Conservation (phyloP, 2,888 invertebrate genomes). For the Diachrysia chrysitis region DNA sequence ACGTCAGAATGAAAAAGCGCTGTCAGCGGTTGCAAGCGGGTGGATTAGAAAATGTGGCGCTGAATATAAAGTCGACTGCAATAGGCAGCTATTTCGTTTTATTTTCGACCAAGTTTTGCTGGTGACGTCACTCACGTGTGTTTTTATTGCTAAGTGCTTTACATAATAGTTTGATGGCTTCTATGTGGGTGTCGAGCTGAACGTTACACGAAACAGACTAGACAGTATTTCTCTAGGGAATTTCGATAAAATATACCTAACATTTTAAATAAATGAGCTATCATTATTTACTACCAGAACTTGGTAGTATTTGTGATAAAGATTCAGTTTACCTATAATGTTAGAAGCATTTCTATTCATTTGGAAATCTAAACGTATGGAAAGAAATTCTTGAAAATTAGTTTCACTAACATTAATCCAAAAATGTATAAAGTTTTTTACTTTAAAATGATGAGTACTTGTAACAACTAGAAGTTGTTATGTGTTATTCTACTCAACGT, state of each 20-base stretch:
- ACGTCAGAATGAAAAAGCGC: slow-evolving; percentile 55
- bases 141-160: slow-evolving; percentile 51
- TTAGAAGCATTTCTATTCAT: not conserved
- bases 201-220: slow-evolving; percentile 20
- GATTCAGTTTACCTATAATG: not conserved
- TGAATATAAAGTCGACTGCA: slow-evolving; percentile 50
- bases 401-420: not conserved
- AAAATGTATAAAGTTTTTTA: not conserved
- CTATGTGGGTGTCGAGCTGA: slow-evolving; percentile 22
- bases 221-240: not conserved
- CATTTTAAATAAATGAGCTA: not conserved
- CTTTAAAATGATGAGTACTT: not conserved
- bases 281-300: not conserved
- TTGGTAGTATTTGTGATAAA: not conserved
- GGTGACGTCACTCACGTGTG: slow-evolving; percentile 49
- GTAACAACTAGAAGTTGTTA: too few species aligned
- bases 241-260: not conserved
- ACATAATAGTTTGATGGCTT: slow-evolving; percentile 48
- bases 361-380: not conserved
- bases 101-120: slow-evolving; percentile 41
- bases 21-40: slow-evolving; percentile 55
- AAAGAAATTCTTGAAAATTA: not conserved
- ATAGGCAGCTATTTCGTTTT: slow-evolving; percentile 45
- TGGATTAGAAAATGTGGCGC: slow-evolving; percentile 58
- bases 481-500: not conserved